A percentile compares a stretch with the other conserved stretches of the same genome.
These are phyloP conservation scores for Lycia hirtaria DNA, from an alignment of 2,888 invertebrate species.

Conservation along the genomic window DNA sequence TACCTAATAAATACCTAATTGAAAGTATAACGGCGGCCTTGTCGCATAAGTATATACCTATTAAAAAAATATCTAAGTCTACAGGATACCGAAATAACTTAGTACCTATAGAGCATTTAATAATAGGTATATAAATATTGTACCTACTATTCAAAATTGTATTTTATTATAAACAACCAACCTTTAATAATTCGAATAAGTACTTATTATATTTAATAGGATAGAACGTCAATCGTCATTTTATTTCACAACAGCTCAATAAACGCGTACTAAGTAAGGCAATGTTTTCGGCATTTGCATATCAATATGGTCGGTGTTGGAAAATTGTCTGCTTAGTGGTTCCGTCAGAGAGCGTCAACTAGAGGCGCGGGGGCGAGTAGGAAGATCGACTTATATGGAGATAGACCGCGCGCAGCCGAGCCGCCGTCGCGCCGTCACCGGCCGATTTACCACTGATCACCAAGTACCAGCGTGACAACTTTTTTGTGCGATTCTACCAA, in stretches of 20 bases:
- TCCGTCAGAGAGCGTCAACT: slow-evolving; percentile 64
- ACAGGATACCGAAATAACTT: no score
- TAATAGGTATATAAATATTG: no score
- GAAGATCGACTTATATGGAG: slow-evolving; percentile 78
- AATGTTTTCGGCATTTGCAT: slow-evolving; percentile 60
- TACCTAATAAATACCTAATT: no score
- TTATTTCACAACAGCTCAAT: slow-evolving; percentile 43
- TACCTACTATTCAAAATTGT: no score
- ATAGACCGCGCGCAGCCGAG: slow-evolving; percentile 55
- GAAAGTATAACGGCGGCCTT: no score
- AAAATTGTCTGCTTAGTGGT: slow-evolving; percentile 62
- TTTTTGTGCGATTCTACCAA: no score
- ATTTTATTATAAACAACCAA: no score
- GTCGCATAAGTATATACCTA: no score
- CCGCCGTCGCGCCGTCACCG: slow-evolving; percentile 79
- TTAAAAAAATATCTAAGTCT: no score
- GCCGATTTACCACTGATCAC: slow-evolving; percentile 64
- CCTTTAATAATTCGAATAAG: no score
- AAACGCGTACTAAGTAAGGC: slow-evolving; percentile 38
- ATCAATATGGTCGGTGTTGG: slow-evolving; percentile 60
- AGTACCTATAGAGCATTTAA: no score
- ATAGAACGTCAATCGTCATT: slow-evolving; percentile 18
- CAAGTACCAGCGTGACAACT: no score
- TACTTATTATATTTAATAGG: not conserved
- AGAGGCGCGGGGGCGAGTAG: slow-evolving; percentile 79